These are phyloP conservation scores for Catharus bicknelli DNA, from an alignment of 2,113 vertebrate genomes.

Conservation along the genomic window DNA sequence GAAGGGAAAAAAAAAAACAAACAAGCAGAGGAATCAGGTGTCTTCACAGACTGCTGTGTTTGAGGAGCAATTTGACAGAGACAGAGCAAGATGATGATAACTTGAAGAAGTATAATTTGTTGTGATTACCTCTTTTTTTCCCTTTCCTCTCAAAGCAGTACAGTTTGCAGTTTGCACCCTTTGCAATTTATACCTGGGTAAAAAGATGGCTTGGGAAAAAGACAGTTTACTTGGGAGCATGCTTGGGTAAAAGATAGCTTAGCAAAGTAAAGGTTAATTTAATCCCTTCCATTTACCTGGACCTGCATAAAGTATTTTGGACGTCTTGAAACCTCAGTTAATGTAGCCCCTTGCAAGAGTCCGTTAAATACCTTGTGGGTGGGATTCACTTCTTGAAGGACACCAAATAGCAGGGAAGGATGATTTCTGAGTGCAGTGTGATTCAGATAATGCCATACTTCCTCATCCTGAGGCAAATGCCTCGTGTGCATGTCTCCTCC, in stretches of 20 bases:
- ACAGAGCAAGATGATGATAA: slow-evolving; percentile 80
- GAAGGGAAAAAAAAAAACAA: background rate
- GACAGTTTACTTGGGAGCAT: slow-evolving; percentile 44
- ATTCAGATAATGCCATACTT: slow-evolving; percentile 14
- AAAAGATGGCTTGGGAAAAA: slow-evolving; percentile 55
- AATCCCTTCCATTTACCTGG: slow-evolving; percentile 52
- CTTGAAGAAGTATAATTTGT: slow-evolving; percentile 80
- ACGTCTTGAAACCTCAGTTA: slow-evolving; percentile 31
- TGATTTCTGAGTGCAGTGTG: background rate
- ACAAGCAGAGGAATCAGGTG: slow-evolving; percentile 36
- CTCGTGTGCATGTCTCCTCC: background rate
- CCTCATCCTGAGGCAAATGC: slow-evolving; percentile 15
- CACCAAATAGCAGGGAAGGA: background rate
- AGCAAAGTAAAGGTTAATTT: slow-evolving; percentile 68
- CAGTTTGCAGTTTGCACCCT: slow-evolving; percentile 63
- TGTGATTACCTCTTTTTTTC: slow-evolving; percentile 71
- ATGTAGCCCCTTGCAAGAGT: slow-evolving; percentile 51
- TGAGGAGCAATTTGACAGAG: slow-evolving; percentile 78
- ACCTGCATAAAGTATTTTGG: slow-evolving; percentile 26
- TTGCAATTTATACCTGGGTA: slow-evolving; percentile 72
- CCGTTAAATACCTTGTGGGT: slow-evolving; percentile 35
- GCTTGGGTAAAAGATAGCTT: slow-evolving; percentile 63
- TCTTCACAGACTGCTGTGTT: slow-evolving; percentile 72
- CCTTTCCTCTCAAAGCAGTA: slow-evolving; percentile 46
- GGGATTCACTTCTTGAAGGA: slow-evolving; percentile 33